Percentiles rank a stretch among this genome's conserved stretches.
Evolutionary conservation across 2,113 vertebrate species (phyloP).

Genomic region (Grammomys dolichurus): DNA sequence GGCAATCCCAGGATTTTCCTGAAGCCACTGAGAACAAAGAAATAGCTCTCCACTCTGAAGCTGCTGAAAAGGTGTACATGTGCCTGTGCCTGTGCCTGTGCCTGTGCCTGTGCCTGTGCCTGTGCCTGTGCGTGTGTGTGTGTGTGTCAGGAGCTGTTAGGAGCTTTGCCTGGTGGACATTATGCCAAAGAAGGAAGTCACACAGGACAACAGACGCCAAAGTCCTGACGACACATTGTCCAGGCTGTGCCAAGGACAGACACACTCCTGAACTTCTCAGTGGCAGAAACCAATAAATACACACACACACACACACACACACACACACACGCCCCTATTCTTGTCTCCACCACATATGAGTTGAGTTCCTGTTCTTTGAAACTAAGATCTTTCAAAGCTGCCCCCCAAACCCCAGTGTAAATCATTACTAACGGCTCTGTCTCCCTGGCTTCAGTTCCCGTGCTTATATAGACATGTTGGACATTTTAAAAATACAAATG

Average conservation of each 20-base stretch:
- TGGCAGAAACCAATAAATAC: constrained; percentile 33
- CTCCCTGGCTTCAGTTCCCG: constrained; percentile 26
- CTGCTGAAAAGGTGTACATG: not conserved
- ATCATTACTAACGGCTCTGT: constrained; percentile 61
- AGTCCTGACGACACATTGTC: not conserved
- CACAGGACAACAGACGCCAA: not conserved
- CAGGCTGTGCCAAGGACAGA: not conserved
- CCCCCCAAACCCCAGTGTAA: not conserved
- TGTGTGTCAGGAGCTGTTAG: not conserved
- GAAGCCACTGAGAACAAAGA: not conserved
- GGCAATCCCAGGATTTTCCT: not conserved
- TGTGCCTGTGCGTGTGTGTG: not conserved
- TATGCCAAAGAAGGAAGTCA: not conserved
- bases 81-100: not conserved
- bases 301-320: not conserved
- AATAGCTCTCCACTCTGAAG: not conserved
- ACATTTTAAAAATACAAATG: constrained; percentile 69
- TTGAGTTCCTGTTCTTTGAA: constrained; percentile 62
- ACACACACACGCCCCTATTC: constrained; percentile 28
- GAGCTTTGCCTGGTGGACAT: not conserved
- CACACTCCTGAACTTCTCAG: not conserved
- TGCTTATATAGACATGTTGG: constrained; percentile 65
- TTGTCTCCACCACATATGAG: constrained; percentile 29
- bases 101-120: not conserved
- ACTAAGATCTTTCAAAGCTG: constrained; percentile 45